Base-by-base conservation (phyloP, 2,797 vertebrate genomes). In the Tokudaia muenninki region DNA sequence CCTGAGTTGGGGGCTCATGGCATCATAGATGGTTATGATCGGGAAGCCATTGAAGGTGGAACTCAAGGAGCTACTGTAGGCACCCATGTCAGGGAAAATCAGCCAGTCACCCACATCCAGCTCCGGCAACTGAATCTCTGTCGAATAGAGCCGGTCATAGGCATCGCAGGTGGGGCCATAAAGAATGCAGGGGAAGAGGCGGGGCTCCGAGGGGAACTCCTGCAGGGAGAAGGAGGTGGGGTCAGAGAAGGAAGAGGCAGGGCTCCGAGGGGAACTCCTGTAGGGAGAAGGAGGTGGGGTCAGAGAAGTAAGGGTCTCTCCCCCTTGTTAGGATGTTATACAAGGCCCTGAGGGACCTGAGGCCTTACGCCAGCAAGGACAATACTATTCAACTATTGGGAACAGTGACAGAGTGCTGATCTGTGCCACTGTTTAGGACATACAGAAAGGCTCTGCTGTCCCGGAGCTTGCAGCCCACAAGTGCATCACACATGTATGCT, bases 21-120 rank as follows among this genome's bases (percentile, higher is more conserved):
- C 6, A 0, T 57, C 70, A 65, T 3, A 78, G 80, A 88, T 0
- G 1, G 86, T 7, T 2, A 82, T 2, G 0, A 65, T 92, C 0
- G 2, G 57, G 83, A 97, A 98, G 50, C 96, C 89, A 37, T 82
- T 97, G 92, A 96, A 97, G 31, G 17, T 47, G 41, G 57, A 91
- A 59, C 47, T 94, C 61, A 96, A 37, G 50, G 59, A 2, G 0
- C 47, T n/a, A 0, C 26, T 77, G 37, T 96, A 97, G 77, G 95
- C 65, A 0, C 90, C 97, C 79, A 12, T 44, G 29, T 89, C 92
- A 34, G 88, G 94, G 79, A 97, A 96, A 72, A 94, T 0, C 1
- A 98, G 92, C 92, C 97, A 96, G 52, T 97, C 86, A 0, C 95
- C 95, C 37, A 94, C 61, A 0, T 97, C 89, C 74, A 94, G 92